These are phyloP conservation scores for Calidris pugnax DNA, from an alignment of 2,113 vertebrate species.

Conservation along the genomic window DNA sequence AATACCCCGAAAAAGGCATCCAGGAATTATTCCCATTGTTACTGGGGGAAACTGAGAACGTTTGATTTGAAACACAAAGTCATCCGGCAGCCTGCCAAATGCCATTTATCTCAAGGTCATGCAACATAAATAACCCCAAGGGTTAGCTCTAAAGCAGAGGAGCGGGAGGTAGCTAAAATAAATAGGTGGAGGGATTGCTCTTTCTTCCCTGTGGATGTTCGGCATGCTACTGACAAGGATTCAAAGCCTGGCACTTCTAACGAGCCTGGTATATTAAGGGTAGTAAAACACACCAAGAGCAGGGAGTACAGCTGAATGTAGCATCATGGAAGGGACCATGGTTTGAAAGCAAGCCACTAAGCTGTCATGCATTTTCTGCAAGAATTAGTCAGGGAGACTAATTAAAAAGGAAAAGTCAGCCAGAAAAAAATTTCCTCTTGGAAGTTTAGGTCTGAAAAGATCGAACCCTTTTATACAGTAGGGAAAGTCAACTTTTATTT, in stretches of 20 bases:
- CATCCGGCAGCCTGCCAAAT: neutral
- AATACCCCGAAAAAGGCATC: neutral
- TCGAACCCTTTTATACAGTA: neutral
- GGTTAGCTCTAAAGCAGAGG: neutral
- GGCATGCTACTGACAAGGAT: neutral
- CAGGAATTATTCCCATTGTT: constrained; percentile 34
- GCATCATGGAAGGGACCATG: neutral
- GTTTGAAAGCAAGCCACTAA: neutral
- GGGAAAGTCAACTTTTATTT: neutral
- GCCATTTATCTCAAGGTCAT: constrained; percentile 34
- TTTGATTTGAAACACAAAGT: constrained; percentile 49
- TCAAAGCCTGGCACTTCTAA: neutral
- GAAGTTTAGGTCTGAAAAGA: neutral
- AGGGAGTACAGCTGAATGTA: neutral
- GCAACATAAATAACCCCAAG: constrained; percentile 17
- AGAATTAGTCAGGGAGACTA: neutral
- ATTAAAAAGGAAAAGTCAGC: neutral
- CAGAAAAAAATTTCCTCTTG: neutral
- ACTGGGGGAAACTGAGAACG: neutral
- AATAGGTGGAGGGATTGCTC: neutral
- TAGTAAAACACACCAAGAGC: neutral
- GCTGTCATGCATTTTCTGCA: neutral
- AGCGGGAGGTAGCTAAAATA: constrained; percentile 2
- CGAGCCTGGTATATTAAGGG: neutral
- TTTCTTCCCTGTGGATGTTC: neutral